These are phyloP conservation scores for Tapera naevia DNA, from an alignment of 2,797 vertebrate genomes.

Conservation along the genomic window DNA sequence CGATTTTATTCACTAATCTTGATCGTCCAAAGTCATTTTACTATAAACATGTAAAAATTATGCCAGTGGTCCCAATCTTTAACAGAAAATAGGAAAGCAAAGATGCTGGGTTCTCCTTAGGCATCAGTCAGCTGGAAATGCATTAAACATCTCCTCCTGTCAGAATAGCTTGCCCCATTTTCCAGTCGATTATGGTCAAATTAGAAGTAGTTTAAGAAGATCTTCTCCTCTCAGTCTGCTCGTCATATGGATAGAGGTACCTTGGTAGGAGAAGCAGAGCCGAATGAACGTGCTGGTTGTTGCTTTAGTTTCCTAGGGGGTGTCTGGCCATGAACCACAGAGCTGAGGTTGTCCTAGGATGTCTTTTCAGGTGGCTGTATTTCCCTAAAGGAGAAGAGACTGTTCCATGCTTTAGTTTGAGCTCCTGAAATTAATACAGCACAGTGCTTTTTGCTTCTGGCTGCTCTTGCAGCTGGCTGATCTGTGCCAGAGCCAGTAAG, in stretches of 20 bases:
- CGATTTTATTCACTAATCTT: not conserved
- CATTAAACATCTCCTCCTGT: not conserved
- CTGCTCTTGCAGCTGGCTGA: not conserved
- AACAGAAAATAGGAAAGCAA: not conserved
- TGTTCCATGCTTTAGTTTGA: not conserved
- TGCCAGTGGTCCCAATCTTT: not conserved
- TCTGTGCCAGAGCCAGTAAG: not conserved
- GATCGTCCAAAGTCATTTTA: not conserved
- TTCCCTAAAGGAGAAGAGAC: not conserved
- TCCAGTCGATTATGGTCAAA: not conserved
- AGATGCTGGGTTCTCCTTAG: not conserved
- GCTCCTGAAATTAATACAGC: not conserved
- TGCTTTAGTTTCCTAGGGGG: not conserved
- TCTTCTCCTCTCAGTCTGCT: not conserved
- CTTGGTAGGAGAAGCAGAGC: not conserved
- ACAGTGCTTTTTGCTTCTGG: not conserved
- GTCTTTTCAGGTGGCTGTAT: not conserved
- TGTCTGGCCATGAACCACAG: not conserved
- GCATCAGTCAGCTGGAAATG: not conserved
- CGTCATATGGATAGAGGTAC: rapidly evolving
- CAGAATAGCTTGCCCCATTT: not conserved
- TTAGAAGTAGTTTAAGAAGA: not conserved
- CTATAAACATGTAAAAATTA: not conserved
- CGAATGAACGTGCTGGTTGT: not conserved
- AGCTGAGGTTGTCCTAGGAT: not conserved